Base-by-base conservation (phyloP, 2,888 invertebrate genomes). In the Acanthoscelides obtectus region DNA sequence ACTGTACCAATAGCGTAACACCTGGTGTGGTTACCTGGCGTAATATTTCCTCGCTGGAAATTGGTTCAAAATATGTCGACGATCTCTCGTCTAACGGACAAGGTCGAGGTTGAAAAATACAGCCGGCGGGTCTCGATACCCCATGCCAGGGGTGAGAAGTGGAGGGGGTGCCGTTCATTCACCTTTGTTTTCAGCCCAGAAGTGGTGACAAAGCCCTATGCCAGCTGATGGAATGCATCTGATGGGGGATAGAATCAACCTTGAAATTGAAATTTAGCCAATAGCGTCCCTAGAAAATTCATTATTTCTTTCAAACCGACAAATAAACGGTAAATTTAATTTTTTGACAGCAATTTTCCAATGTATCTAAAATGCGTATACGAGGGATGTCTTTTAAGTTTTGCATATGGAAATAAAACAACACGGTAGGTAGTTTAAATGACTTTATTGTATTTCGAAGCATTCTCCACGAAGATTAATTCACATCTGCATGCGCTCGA, bases 1-100 rank as follows among this genome's bases (percentile, higher is more conserved):
- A 74, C 74, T 74, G 72, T 75, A 76, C 76, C 72, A 70, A 71
- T 64, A 69, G 67, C 69, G 66, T 68, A 75, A 74, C 76, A 76
- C 76, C 76, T 76, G 76, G 76, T 71, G 45, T 68, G 22, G 27
- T 71, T 71, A 21, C 66, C 22, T 66, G 21, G 20, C 67, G 64
- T 71, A 69, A 68, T 69, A 69, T 71, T 71, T 71, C 69, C 69
- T 71, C 68, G 65, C 68, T 65, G 67, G 45, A 64, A 22, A 21
- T 64, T 63, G 22, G 21, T 22, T 66, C 66, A 45, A 45, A 45
- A 45, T 45, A 45, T 45, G 45, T 45, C 45, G 45, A 45, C 45
- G 17, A 45, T 45, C 45, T 45, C 17, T 45, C 45, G 45, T 45
- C 45, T 45, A 45, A 45, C 45, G 8, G 45, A 45, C 45, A 45